These are phyloP conservation scores for Siniperca obscura DNA, from an alignment of 2,797 vertebrate genomes.

Conservation along the genomic window DNA sequence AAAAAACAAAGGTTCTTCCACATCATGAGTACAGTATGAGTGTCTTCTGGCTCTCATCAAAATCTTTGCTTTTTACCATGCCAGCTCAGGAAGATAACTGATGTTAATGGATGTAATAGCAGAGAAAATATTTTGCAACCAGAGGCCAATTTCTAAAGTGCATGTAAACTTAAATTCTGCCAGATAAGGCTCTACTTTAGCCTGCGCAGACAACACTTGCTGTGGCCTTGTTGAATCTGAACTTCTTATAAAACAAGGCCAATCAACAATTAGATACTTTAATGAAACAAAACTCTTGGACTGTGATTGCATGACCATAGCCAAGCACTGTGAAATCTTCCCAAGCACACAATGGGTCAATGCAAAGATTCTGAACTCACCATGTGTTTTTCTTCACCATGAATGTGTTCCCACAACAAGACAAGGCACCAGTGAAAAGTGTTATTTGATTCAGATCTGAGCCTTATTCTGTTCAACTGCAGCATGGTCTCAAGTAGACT, in stretches of 20 bases:
- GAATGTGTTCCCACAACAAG: slow-evolving; percentile 49
- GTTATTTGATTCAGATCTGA: slow-evolving; percentile 14
- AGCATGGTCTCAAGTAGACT: slow-evolving; percentile 3
- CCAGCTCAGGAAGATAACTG: slow-evolving; percentile 41
- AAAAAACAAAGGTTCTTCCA: slow-evolving; percentile 10
- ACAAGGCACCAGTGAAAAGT: slow-evolving; percentile 56
- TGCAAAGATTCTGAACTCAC: slow-evolving; percentile 43
- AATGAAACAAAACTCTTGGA: slow-evolving; percentile 12
- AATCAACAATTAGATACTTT: slow-evolving; percentile 6
- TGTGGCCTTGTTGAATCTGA: slow-evolving; percentile 5
- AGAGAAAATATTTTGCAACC: not conserved
- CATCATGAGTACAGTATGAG: slow-evolving; percentile 5
- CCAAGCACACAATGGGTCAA: slow-evolving; percentile 46
- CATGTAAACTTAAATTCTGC: not conserved
- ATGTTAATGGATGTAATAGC: slow-evolving; percentile 4
- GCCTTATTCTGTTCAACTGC: slow-evolving; percentile 23
- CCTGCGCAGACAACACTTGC: slow-evolving; percentile 11
- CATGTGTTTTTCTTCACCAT: slow-evolving; percentile 27
- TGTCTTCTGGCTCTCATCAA: slow-evolving; percentile 32
- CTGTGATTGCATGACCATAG: not conserved
- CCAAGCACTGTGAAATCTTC: slow-evolving; percentile 32
- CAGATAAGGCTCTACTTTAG: not conserved
- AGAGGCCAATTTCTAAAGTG: slow-evolving; percentile 3
- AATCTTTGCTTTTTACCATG: slow-evolving; percentile 41
- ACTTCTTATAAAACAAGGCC: slow-evolving; percentile 11